A percentile compares a stretch with the other conserved stretches of the same genome.
Conservation (phyloP, 2,797 vertebrate genomes). For the Eutrigla gurnardus region DNA sequence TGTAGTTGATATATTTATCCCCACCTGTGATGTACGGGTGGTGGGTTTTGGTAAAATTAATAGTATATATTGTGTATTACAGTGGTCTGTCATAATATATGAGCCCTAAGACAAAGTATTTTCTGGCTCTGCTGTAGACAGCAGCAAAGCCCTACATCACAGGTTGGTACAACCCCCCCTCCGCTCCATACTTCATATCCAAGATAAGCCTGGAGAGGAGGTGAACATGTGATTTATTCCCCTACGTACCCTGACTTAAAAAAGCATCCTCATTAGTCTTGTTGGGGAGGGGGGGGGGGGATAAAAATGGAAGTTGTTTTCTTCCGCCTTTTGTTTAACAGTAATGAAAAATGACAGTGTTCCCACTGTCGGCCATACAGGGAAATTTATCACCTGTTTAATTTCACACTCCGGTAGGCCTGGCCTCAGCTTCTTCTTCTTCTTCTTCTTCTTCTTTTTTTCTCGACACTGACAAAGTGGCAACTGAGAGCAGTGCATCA, state of each 20-base stretch:
- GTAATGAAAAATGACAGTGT: constrained; percentile 86
- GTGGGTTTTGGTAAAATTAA: constrained; percentile 46
- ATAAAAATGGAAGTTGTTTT: constrained; percentile 81
- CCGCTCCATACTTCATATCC: constrained; percentile 52
- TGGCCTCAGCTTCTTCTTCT: constrained; percentile 75
- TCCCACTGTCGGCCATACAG: constrained; percentile 75
- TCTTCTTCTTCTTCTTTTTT: constrained; percentile 65
- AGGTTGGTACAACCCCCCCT: not conserved
- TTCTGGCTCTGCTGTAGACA: constrained; percentile 44
- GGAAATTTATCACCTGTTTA: constrained; percentile 88
- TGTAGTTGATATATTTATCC: constrained; percentile 36
- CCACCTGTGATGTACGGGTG: constrained; percentile 27
- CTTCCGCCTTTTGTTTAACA: constrained; percentile 82
- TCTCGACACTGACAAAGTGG: constrained; percentile 83
- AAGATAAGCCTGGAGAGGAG: constrained; percentile 62
- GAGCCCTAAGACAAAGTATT: constrained; percentile 38
- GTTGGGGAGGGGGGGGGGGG: constrained; percentile 25
- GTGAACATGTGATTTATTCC: constrained; percentile 75
- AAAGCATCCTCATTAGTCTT: constrained; percentile 84
- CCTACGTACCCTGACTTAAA: constrained; percentile 74
- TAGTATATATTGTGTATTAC: constrained; percentile 45
- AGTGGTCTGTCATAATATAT: constrained; percentile 40
- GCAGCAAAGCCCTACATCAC: constrained; percentile 57
- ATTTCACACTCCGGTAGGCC: constrained; percentile 86
- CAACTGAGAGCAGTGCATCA: constrained; percentile 76